These are phyloP conservation scores for Bufo bufo DNA, from an alignment of 2,113 vertebrate genomes.

Conservation along the genomic window DNA sequence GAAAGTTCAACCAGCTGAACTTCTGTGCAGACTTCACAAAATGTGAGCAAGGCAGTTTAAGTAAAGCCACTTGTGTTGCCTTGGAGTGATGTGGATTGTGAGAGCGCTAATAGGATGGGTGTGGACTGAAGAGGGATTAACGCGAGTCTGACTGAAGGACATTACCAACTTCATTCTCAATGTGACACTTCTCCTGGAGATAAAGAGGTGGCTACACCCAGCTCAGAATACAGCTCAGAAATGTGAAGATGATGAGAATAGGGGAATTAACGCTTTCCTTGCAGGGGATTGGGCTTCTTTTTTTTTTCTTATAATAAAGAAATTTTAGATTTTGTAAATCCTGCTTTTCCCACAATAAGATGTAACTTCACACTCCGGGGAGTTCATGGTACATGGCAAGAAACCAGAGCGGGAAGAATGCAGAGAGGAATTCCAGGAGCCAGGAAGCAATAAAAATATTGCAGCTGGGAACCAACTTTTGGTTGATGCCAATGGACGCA, in stretches of 20 bases:
- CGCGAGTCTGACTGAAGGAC: slow-evolving; percentile 24
- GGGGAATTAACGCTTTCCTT: slow-evolving; percentile 6
- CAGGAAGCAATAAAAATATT: background rate
- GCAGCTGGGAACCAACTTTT: background rate
- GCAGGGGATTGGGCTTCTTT: background rate
- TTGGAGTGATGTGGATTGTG: slow-evolving; percentile 25
- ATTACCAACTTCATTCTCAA: slow-evolving; percentile 36
- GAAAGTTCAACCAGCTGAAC: background rate
- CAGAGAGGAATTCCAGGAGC: background rate
- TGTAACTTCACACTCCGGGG: background rate
- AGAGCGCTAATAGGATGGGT: slow-evolving; percentile 35
- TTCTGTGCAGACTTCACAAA: background rate
- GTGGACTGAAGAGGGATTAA: slow-evolving; percentile 46
- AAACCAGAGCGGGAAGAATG: background rate
- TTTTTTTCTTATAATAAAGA: background rate
- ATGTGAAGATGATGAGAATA: background rate
- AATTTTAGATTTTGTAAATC: background rate
- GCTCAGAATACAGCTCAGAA: slow-evolving; percentile 12
- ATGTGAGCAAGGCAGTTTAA: slow-evolving; percentile 7
- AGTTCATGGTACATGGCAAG: background rate
- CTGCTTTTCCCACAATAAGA: background rate
- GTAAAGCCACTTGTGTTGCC: slow-evolving; percentile 38
- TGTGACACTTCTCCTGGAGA: slow-evolving; percentile 45
- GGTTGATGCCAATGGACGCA: too few relatives aligned
- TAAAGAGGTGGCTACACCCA: slow-evolving; percentile 36